Evolutionary conservation across 2,888 invertebrate genomes (phyloP).

Genomic region (Norana najaformis): DNA sequence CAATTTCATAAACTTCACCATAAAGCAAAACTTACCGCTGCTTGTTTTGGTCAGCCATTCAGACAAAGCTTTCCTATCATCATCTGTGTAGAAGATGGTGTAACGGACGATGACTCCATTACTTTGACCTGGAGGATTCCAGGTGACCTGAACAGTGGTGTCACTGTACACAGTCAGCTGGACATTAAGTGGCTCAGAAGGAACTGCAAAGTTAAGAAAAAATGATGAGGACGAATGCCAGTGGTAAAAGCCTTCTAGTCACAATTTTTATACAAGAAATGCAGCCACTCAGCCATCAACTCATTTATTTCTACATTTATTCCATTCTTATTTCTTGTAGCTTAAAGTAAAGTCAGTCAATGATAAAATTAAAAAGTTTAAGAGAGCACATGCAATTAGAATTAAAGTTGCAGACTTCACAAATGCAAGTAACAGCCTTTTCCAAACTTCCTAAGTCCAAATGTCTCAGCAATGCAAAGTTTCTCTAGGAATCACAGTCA

Average conservation of each 20-base stretch:
- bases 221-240: background rate
- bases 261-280: no score
- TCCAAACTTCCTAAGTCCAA: no score
- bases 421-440: no score
- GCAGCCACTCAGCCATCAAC: background rate
- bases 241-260: no score
- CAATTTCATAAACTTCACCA: background rate
- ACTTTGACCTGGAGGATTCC: background rate
- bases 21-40: background rate
- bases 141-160: conserved; percentile 25
- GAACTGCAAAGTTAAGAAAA: conserved; percentile 17
- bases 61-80: background rate
- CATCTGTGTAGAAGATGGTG: conserved; percentile 17
- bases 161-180: conserved; percentile 9
- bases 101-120: conserved; percentile 26
- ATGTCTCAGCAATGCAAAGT: no score
- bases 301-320: background rate
- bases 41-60: background rate
- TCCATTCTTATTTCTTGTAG: no score
- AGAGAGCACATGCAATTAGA: no score
- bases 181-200: conserved; percentile 26
- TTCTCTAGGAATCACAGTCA: no score
- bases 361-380: no score
- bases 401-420: no score
- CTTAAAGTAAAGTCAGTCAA: no score